Conservation (phyloP, 2,888 invertebrate species). For the Patella caerulea region DNA sequence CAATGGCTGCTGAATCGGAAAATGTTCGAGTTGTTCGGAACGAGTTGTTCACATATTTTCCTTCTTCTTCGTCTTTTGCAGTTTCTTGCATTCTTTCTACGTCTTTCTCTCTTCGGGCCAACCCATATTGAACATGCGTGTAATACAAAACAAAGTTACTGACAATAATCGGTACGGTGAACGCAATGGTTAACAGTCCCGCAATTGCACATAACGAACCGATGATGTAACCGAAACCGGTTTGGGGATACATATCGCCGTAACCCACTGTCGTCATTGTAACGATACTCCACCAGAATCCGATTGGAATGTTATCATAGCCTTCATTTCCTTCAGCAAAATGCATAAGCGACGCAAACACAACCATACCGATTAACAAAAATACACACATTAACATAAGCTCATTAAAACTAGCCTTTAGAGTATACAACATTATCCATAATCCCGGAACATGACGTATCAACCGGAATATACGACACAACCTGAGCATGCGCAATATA, state of each 20-base stretch:
- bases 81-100: conserved; percentile 29
- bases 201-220: conserved; percentile 65
- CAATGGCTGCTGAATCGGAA: conserved; percentile 22
- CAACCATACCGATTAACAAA: conserved; percentile 67
- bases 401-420: conserved; percentile 68
- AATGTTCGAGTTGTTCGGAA: background rate
- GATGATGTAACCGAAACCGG: conserved; percentile 61
- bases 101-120: conserved; percentile 42
- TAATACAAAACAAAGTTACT: conserved; percentile 69
- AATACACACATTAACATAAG: conserved; percentile 67
- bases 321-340: conserved; percentile 62
- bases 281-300: conserved; percentile 69
- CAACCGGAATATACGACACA: conserved; percentile 65
- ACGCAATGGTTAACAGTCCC: conserved; percentile 66
- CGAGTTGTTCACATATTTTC: conserved; percentile 17
- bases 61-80: conserved; percentile 18
- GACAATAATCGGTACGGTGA: conserved; percentile 69
- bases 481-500: conserved; percentile 62
- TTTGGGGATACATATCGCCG: conserved; percentile 65
- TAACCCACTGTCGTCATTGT: conserved; percentile 70
- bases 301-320: conserved; percentile 67
- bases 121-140: conserved; percentile 66
- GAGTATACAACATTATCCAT: conserved; percentile 66
- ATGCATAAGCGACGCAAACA: conserved; percentile 68
- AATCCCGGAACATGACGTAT: conserved; percentile 67